phyloP scores from a whole-genome alignment of 2,888 invertebrate species.

The Drosophila atroscutellata region DNA sequence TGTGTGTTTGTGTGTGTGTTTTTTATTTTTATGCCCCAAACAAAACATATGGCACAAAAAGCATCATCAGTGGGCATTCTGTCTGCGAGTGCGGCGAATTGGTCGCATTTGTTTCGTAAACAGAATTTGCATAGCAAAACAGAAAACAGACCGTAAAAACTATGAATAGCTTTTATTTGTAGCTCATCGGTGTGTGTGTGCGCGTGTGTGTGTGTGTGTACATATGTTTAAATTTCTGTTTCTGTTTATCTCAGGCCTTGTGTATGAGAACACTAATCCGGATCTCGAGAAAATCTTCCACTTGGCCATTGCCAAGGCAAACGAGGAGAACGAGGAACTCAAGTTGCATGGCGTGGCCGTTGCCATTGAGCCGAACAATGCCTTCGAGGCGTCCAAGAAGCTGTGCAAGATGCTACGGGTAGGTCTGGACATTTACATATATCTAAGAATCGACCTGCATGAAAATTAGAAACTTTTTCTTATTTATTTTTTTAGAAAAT shows the following conservation, averaged over 20 bases:
- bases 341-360: conserved; percentile 76
- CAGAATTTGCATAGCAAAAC: conserved; percentile 74
- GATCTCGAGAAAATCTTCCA: conserved; percentile 82
- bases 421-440: conserved; percentile 24
- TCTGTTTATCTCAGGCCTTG: conserved; percentile 67
- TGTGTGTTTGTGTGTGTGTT: conserved; percentile 4
- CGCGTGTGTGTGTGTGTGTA: neutral
- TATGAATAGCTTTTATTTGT: conserved; percentile 33
- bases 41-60: conserved; percentile 30
- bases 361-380: conserved; percentile 86
- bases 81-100: conserved; percentile 50
- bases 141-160: conserved; percentile 38
- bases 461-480: neutral
- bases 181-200: neutral
- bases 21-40: conserved; percentile 48
- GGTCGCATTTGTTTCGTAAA: conserved; percentile 52
- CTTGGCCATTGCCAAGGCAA: conserved; percentile 81
- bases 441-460: neutral
- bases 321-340: conserved; percentile 74
- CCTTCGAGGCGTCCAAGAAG: conserved; percentile 86
- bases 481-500: neutral
- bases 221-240: neutral
- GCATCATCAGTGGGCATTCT: conserved; percentile 22
- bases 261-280: conserved; percentile 77
- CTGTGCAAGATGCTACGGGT: conserved; percentile 87